Percentiles rank a stretch among this genome's conserved stretches.
These are phyloP conservation scores for Itoplectis maculator DNA, from an alignment of 2,888 invertebrate genomes.

Conservation along the genomic window DNA sequence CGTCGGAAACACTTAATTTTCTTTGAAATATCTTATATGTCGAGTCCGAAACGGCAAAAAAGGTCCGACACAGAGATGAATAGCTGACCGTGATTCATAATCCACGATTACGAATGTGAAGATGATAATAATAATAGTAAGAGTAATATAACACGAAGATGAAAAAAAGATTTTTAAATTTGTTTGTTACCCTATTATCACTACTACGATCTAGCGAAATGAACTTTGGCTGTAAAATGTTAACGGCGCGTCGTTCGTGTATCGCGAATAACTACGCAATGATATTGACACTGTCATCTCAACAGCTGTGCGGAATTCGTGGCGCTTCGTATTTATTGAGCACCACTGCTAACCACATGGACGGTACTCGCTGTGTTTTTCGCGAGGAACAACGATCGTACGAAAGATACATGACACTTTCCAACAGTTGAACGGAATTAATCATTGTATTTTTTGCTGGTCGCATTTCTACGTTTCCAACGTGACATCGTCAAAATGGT, in stretches of 20 bases:
- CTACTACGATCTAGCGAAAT: background rate
- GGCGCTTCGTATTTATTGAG: constrained; percentile 7
- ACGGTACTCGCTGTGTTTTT: constrained; percentile 41
- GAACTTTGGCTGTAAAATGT: background rate
- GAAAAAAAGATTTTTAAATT: background rate
- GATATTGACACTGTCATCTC: constrained; percentile 7
- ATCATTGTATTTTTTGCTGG: background rate
- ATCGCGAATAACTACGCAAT: background rate
- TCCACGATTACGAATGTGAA: background rate
- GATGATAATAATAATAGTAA: background rate
- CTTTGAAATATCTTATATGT: no score
- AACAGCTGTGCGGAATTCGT: constrained; percentile 28
- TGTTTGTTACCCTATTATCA: background rate
- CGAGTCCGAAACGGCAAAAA: background rate
- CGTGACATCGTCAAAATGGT: constrained; percentile 45
- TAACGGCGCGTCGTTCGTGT: background rate
- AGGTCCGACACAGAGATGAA: background rate
- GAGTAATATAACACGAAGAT: background rate
- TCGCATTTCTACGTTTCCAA: background rate
- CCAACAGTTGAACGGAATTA: background rate
- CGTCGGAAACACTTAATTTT: no score
- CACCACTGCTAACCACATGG: constrained; percentile 47
- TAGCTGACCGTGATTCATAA: no score
- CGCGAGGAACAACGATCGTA: constrained; percentile 4
- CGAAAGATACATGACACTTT: constrained; percentile 36